Evolutionary conservation across 2,888 invertebrate species (phyloP).

Genomic region (Drosophila macrospina): DNA sequence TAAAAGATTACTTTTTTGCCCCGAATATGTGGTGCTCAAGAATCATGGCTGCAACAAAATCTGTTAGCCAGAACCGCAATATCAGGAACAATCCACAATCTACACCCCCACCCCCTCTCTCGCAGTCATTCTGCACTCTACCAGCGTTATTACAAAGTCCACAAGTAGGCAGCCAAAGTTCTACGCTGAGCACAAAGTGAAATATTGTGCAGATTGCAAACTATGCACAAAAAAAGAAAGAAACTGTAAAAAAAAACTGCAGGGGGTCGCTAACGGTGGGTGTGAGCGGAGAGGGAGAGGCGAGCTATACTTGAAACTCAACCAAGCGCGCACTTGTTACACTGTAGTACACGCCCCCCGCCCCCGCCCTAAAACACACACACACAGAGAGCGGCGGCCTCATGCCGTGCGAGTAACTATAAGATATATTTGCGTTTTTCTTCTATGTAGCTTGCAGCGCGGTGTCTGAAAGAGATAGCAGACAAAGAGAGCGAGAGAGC

Average conservation of each 20-base stretch:
- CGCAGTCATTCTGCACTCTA: not conserved
- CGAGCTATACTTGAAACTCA: conserved; percentile 45
- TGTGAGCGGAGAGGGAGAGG: not conserved
- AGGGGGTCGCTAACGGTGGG: conserved; percentile 31
- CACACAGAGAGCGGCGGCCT: no score
- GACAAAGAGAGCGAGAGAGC: not conserved
- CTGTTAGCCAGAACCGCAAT: conserved; percentile 44
- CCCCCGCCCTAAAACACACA: not conserved
- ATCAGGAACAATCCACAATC: conserved; percentile 1
- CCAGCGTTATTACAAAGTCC: conserved; percentile 8
- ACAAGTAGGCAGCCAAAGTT: conserved; percentile 49
- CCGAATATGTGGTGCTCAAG: conserved; percentile 22
- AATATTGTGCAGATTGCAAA: conserved; percentile 55
- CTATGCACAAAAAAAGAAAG: conserved; percentile 37
- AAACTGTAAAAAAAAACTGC: conserved; percentile 32
- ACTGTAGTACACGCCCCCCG: conserved; percentile 35
- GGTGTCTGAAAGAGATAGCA: conserved; percentile 3
- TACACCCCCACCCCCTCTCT: not conserved
- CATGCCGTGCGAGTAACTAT: conserved; percentile 52
- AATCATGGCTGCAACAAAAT: conserved; percentile 22
- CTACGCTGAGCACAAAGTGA: conserved; percentile 40
- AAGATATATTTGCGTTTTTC: conserved; percentile 62
- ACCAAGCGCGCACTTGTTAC: conserved; percentile 68
- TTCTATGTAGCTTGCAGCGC: not conserved
- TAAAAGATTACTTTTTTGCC: conserved; percentile 55